Base-by-base conservation (phyloP, 2,888 invertebrate species). In the Acrobasis repandana region DNA sequence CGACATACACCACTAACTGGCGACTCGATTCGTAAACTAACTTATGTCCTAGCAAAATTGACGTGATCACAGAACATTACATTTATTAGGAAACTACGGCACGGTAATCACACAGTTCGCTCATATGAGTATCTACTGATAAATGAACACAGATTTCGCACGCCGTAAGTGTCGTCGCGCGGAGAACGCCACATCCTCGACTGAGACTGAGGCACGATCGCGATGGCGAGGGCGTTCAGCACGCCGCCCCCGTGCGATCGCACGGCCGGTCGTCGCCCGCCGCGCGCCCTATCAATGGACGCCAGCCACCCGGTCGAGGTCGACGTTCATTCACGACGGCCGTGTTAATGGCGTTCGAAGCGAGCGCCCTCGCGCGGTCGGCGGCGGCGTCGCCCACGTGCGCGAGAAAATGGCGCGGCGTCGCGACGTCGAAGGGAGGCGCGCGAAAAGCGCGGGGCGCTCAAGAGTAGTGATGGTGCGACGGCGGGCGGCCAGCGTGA, bases 361-460 rank as follows among this genome's bases (percentile, higher is more conserved):
- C 82, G 80, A 80, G 85, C 84, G 90, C 85, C 87, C 85, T 87
- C 86, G 82, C 69, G 81, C 74, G 75, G 81, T 77, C 79, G 81
- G 70, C 72, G 72, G 54, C 54, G 58, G 73, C 76, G 84, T 86
- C 90, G 90, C 91, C 91, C 90, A 90, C 91, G 90, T 91, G 91
- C 91, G 91, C 91, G 87, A 76, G 90, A 85, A 90, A 90, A 90
- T 90, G 90, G 91, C 91, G 91, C 90, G 90, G 85, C 86, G 87
- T 87, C 88, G 88, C 85, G 86, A 82, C 86, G 86, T 71, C 79
- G 73, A 83, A 86, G 85, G 86, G 79, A 90, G 84, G 86, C 89
- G 90, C 90, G 89, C 86, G 90, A 90, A 91, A 90, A 90, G 86
- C 85, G 86, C 84, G 86, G 86, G 82, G 75, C 81, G 83, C 86